A percentile compares a stretch with the other conserved stretches of the same genome.
Evolutionary conservation across 2,113 vertebrate genomes (phyloP).

Genomic region (Nycticebus coucang): DNA sequence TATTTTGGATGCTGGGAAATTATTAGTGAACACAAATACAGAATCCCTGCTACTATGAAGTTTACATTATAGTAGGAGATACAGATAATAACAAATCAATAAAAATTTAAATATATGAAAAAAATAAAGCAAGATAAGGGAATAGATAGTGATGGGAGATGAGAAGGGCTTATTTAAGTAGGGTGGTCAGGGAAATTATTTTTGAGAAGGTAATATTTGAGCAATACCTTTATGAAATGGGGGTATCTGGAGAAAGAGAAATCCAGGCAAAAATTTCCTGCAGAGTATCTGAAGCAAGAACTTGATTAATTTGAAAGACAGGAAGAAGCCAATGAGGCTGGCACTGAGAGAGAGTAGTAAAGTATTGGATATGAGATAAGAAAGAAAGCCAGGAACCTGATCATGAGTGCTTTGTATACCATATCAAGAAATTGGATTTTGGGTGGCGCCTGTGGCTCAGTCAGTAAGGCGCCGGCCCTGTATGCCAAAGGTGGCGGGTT

Average conservation of each 20-base stretch:
- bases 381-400: not conserved
- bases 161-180: not conserved
- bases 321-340: not conserved
- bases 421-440: constrained; percentile 6
- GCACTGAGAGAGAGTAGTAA: not conserved
- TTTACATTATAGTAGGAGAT: not conserved
- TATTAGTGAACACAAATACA: not conserved
- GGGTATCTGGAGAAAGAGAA: not conserved
- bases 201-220: not conserved
- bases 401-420: not conserved
- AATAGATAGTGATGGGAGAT: not conserved
- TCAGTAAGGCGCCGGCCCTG: too few species aligned
- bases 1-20: not conserved
- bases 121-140: not conserved
- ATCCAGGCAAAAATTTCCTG: not conserved
- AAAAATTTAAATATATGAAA: not conserved
- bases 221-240: not conserved
- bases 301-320: not conserved
- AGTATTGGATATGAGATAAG: not conserved
- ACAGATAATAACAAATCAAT: not conserved
- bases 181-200: not conserved
- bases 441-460: too few species aligned
- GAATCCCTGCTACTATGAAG: not conserved
- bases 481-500: too few species aligned
- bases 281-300: not conserved